A percentile compares a stretch with the other conserved stretches of the same genome.
phyloP scores from a whole-genome alignment of 2,797 vertebrate genomes.

The Sphenodon punctatus region DNA sequence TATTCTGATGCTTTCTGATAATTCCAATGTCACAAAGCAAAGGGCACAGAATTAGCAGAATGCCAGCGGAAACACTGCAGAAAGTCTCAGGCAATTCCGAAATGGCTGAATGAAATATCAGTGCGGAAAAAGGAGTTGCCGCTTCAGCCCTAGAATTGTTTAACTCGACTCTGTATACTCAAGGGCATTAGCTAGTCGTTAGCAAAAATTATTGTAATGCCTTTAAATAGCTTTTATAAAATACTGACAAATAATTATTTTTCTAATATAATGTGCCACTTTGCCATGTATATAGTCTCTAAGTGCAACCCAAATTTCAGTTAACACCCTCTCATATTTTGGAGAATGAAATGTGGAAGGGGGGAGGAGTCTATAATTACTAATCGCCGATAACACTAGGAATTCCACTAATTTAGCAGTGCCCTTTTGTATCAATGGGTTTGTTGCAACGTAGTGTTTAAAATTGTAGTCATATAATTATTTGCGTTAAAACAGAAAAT shows the following conservation, averaged over 20 bases:
- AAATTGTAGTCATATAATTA: conserved; percentile 64
- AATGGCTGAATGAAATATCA: no score
- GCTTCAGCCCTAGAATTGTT: no score
- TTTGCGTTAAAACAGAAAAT: conserved; percentile 50
- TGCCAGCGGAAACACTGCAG: no score
- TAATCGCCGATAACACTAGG: conserved; percentile 64
- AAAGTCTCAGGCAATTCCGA: no score
- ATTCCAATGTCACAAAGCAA: no score
- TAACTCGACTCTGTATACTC: background rate
- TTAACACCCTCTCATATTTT: conserved; percentile 46
- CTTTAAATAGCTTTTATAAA: conserved; percentile 61
- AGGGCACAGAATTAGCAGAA: no score
- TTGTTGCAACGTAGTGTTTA: conserved; percentile 59
- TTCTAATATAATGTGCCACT: conserved; percentile 66
- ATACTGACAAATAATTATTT: conserved; percentile 51
- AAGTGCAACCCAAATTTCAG: conserved; percentile 46
- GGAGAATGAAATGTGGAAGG: conserved; percentile 52
- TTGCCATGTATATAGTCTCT: conserved; percentile 16
- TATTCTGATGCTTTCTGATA: no score
- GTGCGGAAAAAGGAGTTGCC: no score
- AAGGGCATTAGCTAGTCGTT: background rate
- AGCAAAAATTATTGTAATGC: conserved; percentile 60
- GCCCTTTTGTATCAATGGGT: conserved; percentile 68
- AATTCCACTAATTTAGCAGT: conserved; percentile 68
- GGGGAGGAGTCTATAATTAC: conserved; percentile 62